Base-by-base conservation (phyloP, 2,797 vertebrate genomes). In the Aulostomus chinensis region DNA sequence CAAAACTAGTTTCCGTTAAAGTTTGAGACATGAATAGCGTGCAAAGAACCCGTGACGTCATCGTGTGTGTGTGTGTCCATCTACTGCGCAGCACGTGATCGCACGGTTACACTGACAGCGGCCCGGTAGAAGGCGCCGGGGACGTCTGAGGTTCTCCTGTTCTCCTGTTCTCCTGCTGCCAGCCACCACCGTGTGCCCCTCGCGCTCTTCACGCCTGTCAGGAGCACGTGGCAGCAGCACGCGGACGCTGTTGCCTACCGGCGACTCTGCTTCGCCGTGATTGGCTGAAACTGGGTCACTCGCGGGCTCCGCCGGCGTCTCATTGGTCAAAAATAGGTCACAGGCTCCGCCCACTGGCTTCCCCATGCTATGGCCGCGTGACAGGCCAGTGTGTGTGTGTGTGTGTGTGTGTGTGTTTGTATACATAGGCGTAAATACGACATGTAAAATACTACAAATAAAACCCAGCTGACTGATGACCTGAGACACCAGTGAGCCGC, bases 281-380 rank as follows among this genome's bases (percentile, higher is more conserved):
- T 93, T 92, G 90, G 91, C 47, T 61, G 37, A 88, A 93, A 81
- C 51, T 95, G 91, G 95, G 94, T 95, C 94, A 94, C 65, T 88
- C 76, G 86, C 90, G 78, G 66, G 81, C 72, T 53, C 51, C 67
- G 36, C 4, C 58, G 8, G n/a, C 9, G 26, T 64, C 37, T 65
- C 4, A 95, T 96, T 97, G 94, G 95, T 9, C 57, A 76, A 90
- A 94, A 92, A 64, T 95, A 93, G 93, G 93, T 93, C 94, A 93
- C 61, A 88, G 55, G 86, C 90, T 86, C 92, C 93, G 83, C 93
- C 94, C 90, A 87, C 45, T 55, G 81, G 56, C 54, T 75, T 78
- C 82, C 84, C 84, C 60, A 85, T 89, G 86, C 86, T 2, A 80
- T 11, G 48, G 87, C 91, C 91, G 73, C 90, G 91, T 92, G 90